Conservation (phyloP, 2,113 vertebrate genomes). For the Erpornis zantholeuca region DNA sequence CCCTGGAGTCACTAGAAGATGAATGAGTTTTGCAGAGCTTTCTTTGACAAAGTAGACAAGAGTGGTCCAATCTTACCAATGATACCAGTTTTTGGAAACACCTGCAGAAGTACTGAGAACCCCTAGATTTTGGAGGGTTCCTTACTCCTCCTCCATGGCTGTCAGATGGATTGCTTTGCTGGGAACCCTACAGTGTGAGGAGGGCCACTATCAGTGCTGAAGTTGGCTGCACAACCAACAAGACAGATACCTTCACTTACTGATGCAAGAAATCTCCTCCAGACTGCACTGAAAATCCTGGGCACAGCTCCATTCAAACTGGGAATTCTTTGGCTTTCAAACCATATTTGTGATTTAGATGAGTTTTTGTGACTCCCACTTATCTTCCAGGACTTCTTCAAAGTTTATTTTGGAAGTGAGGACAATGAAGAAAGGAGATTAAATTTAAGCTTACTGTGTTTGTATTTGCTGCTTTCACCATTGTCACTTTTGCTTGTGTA, state of each 20-base stretch:
- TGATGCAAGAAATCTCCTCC: not conserved
- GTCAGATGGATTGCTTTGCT: not conserved
- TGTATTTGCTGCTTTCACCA: not conserved
- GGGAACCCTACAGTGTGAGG: not conserved
- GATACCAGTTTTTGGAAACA: not conserved
- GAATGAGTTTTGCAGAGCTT: not conserved
- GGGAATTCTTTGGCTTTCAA: not conserved
- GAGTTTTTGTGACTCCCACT: not conserved
- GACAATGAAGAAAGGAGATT: not conserved
- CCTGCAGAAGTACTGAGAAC: not conserved
- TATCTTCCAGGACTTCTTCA: not conserved
- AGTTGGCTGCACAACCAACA: not conserved
- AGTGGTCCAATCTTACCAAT: not conserved
- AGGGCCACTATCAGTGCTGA: not conserved
- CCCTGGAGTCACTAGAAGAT: not conserved
- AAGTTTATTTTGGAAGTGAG: not conserved
- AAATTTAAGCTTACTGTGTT: not conserved
- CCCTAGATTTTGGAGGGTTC: not conserved
- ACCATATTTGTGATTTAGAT: not conserved
- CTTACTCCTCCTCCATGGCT: not conserved
- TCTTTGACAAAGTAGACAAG: not conserved
- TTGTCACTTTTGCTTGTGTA: not conserved
- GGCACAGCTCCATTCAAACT: not conserved
- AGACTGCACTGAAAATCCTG: not conserved
- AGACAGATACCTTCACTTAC: not conserved